Evolutionary conservation across 1,140 invertebrate species (phyloP), one percentile per base, ranked within the genome.

Genomic region (Temnothorax nylanderi): DNA sequence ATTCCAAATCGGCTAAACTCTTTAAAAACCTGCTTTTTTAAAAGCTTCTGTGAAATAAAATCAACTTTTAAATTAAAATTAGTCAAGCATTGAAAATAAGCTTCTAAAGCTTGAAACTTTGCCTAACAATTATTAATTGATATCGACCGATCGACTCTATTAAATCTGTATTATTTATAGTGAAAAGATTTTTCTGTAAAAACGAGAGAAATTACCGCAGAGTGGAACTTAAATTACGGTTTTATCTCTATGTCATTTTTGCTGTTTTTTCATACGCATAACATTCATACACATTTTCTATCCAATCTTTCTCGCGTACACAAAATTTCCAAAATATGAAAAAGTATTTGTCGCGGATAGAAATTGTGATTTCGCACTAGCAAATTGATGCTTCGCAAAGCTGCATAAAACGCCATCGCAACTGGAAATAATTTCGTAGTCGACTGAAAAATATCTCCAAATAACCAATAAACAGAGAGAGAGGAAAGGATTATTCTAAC

Each of bases 321-420:
- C 6, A 11, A 58, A 44, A 74, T 87, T 56, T 82, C 18, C 78
- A 74, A 74, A 65, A 82, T n/a, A n/a, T n/a, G n/a, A 72, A 34
- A 44, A 16, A 11, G 37, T 37, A 32, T 16, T 44, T 49, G 13
- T 64, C 47, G 34, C 18, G 13, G 26, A 41, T 49, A 13, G 26
- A 37, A 64, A 62, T 74, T 49, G 41, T 54, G 2, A 47, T 37
- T 58, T 71, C 32, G 44, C 6, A 54, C 32, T 7, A n/a, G 13
- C 85, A 64, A 64, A 69, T 41, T 41, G n/a, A n/a, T n/a, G n/a
- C n/a, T n/a, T n/a, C n/a, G n/a, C n/a, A n/a, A n/a, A n/a, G n/a
- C n/a, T 71, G 3, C 32, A 32, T 3, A 16, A 2, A 13, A 51
- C 26, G 18, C 34, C 10, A 74, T n/a, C 16, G 26, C 44, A 0